Evolutionary conservation across 2,113 vertebrate species (phyloP).

Genomic region (Oncorhynchus clarkii): DNA sequence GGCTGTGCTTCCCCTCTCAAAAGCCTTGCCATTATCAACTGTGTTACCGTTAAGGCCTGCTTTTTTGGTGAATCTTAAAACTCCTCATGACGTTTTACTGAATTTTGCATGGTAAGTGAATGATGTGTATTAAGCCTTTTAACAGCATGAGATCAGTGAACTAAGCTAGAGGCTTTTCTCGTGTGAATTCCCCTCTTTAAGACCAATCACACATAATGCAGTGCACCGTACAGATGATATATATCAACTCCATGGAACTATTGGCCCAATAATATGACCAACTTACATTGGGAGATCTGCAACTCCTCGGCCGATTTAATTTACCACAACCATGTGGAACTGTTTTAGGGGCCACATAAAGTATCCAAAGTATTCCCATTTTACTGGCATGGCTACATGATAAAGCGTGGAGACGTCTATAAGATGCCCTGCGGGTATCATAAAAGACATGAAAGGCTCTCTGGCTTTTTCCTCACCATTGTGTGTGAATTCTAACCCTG

Average conservation of each 20-base stretch:
- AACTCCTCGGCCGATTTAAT: constrained; percentile 4
- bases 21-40: no score
- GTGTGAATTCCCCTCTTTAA: not conserved
- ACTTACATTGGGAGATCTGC: constrained; percentile 1
- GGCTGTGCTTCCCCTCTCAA: no score
- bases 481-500: no score
- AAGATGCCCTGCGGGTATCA: not conserved
- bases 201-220: no score
- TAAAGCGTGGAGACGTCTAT: not conserved
- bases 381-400: constrained; percentile 1
- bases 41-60: no score
- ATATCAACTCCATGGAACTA: no score
- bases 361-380: constrained; percentile 1
- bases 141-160: not conserved
- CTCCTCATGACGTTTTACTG: no score
- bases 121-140: not conserved
- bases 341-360: constrained; percentile 12
- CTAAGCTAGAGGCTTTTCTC: not conserved
- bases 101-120: no score
- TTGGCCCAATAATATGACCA: not conserved
- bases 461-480: no score
- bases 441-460: not conserved
- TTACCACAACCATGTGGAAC: constrained; percentile 5
- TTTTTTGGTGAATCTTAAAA: no score
- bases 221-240: no score